These are phyloP conservation scores for Notoglanidium macrostoma DNA, from an alignment of 2,797 vertebrate genomes.

Conservation along the genomic window DNA sequence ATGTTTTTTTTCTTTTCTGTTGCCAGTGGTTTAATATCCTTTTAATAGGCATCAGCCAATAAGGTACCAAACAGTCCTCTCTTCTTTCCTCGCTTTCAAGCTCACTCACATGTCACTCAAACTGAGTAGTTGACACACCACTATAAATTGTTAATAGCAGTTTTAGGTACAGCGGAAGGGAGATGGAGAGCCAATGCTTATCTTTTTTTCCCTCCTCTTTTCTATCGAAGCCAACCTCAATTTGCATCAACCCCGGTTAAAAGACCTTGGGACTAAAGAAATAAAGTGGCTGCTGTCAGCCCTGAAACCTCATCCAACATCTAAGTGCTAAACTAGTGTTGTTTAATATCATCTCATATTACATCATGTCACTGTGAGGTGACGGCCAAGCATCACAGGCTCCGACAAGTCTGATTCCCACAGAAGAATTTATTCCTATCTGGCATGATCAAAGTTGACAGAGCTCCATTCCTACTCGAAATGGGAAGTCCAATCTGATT, in stretches of 20 bases:
- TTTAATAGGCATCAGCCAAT: conserved; percentile 63
- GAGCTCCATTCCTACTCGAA: conserved; percentile 78
- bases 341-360: conserved; percentile 98
- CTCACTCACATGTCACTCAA: conserved; percentile 80
- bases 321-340: conserved; percentile 92
- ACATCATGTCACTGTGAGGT: conserved; percentile 88
- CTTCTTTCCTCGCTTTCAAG: conserved; percentile 34
- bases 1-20: conserved; percentile 47
- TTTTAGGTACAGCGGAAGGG: conserved; percentile 83
- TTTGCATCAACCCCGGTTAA: conserved; percentile 97
- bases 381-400: conserved; percentile 87
- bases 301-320: conserved; percentile 89
- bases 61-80: conserved; percentile 62
- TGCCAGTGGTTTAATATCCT: conserved; percentile 58
- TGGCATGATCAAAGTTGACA: conserved; percentile 86
- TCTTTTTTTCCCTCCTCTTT: conserved; percentile 56
- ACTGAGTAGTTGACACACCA: conserved; percentile 78
- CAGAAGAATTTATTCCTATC: conserved; percentile 89
- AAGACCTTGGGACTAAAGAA: conserved; percentile 97
- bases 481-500: conserved; percentile 78
- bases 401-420: conserved; percentile 92
- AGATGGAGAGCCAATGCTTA: conserved; percentile 77
- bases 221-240: conserved; percentile 92
- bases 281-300: conserved; percentile 97
- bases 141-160: conserved; percentile 86